Percentiles rank a stretch among this genome's conserved stretches.
Conservation (phyloP, 2,888 invertebrate genomes). For the Anodontia alba region DNA sequence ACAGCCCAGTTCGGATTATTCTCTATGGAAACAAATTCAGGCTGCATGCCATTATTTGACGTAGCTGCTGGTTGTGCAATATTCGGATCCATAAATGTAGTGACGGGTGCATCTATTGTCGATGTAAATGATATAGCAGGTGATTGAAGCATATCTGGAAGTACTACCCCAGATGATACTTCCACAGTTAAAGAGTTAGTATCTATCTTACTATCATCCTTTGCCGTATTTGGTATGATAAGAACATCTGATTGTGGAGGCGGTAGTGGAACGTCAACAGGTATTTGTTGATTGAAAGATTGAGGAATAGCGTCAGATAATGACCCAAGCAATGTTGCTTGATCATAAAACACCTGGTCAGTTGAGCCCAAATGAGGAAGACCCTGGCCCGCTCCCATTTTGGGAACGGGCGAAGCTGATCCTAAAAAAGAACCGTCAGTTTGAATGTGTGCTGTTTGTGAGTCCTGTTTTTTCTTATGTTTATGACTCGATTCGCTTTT, state of each 20-base stretch:
- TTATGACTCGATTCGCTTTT: background rate
- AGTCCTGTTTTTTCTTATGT: background rate
- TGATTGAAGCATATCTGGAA: background rate
- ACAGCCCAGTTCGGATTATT: conserved; percentile 60
- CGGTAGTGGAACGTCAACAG: background rate
- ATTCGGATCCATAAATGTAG: background rate
- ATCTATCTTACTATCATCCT: background rate
- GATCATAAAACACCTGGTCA: background rate
- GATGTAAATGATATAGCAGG: background rate
- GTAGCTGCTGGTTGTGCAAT: background rate
- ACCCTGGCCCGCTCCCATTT: background rate
- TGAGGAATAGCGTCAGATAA: background rate
- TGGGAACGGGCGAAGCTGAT: conserved; percentile 27
- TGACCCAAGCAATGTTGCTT: background rate
- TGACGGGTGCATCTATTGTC: background rate
- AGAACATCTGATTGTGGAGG: background rate
- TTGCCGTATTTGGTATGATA: background rate
- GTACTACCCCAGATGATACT: too few relatives aligned
- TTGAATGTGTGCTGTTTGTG: conserved; percentile 19
- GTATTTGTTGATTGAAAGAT: background rate
- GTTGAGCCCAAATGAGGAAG: background rate
- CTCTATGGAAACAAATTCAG: conserved; percentile 45
- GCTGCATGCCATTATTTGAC: background rate
- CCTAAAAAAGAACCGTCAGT: conserved; percentile 49
- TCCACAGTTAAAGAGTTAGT: background rate